Base-by-base conservation (phyloP, 2,888 invertebrate species). In the Willowsia nigromaculata region DNA sequence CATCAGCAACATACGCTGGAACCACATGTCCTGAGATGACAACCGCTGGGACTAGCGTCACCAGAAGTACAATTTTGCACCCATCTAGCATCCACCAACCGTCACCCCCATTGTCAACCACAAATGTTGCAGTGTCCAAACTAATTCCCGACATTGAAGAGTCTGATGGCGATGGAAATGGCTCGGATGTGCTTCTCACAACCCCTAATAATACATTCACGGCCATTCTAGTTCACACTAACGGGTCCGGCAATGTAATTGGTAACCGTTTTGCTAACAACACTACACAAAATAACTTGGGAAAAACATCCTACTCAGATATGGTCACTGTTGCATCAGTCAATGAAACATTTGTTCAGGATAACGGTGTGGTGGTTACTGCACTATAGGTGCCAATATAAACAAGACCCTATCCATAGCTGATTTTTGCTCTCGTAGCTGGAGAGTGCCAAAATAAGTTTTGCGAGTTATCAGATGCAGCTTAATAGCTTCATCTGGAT, bases 281-380 rank as follows among this genome's bases (percentile, higher is more conserved):
- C 18, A 4, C 11, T 15, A 25, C 27, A n/a, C 82, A 74, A 50
- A 56, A 56, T 25, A 88, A 37, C 56, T 15, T 33, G 13, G 18
- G 43, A 1, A 76, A 85, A 85, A 22, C 59, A 3, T 37, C 56
- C 43, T 74, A 47, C 33, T 43, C 90, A 53, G 81, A 91, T 82
- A 86, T 83, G 90, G 40, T 53, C 37, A 88, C 78, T 13, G 76
- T 74, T 33, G 88, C 84, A 5, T 80, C 87, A 18, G 88, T 91
- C 30, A 91, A 91, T 87, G 92, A 92, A 37, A 92, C 92, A 6
- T 91, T 92, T 71, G 89, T 92, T 33, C 92, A 91, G 88, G 92
- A 92, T 50, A 91, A 91, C 86, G 92, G 92, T 6, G 92, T 92
- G 47, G 92, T 92, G 82, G 90, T 91, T 1, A 91, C 91, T 13